Conservation (phyloP, 23 tunicate genomes). For the Pegea sp. region DNA sequence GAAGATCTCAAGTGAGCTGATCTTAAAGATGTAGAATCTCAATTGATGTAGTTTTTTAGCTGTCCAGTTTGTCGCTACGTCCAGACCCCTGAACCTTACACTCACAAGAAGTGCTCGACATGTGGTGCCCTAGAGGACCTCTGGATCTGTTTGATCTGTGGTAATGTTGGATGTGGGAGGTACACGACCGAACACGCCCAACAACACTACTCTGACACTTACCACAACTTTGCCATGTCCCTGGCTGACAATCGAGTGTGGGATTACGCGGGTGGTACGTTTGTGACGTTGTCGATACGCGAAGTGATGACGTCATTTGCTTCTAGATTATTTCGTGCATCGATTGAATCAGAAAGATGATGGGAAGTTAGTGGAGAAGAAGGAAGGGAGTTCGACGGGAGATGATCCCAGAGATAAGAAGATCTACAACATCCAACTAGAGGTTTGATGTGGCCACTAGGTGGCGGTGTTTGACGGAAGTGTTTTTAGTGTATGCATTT, state of each 20-base stretch:
- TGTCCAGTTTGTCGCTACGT: slow-evolving; percentile 96
- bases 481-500: slow-evolving; percentile 98
- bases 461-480: too few species aligned
- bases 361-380: slow-evolving; percentile 81
- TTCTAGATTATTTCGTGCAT: slow-evolving; percentile 96
- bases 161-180: slow-evolving; percentile 93
- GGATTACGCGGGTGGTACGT: slow-evolving; percentile 96
- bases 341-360: slow-evolving; percentile 75
- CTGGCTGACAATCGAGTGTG: slow-evolving; percentile 85
- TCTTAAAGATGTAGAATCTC: background rate
- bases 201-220: slow-evolving; percentile 75
- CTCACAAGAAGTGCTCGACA: slow-evolving; percentile 56
- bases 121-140: slow-evolving; percentile 77
- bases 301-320: slow-evolving; percentile 1
- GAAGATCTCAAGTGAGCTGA: slow-evolving; percentile 59
- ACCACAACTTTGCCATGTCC: slow-evolving; percentile 97
- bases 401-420: slow-evolving; percentile 26
- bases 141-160: slow-evolving; percentile 94
- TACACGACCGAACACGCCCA: slow-evolving; percentile 90
- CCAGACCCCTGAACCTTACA: slow-evolving; percentile 70
- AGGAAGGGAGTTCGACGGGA: slow-evolving; percentile 3
- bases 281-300: background rate
- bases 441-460: too few species aligned
- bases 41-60: slow-evolving; percentile 9
- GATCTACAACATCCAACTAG: slow-evolving; percentile 71